A percentile compares a stretch with the other conserved stretches of the same genome.
phyloP scores from a whole-genome alignment of 2,888 invertebrate genomes.

The Fragum whitleyi region DNA sequence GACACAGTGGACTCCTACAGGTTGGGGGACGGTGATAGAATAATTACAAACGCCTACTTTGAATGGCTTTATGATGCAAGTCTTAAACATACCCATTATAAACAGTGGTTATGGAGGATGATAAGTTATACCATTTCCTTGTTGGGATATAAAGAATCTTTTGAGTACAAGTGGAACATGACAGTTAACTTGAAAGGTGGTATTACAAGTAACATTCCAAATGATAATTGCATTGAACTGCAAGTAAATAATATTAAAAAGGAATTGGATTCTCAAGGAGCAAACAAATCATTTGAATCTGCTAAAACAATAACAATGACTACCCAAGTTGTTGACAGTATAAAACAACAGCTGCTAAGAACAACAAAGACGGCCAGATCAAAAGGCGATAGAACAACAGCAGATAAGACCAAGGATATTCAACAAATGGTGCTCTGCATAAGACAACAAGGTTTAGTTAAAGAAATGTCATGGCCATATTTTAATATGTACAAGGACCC shows the following conservation, averaged over 20 bases:
- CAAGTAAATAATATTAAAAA: slow-evolving; percentile 40
- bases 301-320: slow-evolving; percentile 32
- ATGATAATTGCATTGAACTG: slow-evolving; percentile 42
- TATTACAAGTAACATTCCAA: slow-evolving; percentile 37
- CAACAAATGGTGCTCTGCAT: slow-evolving; percentile 21
- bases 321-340: slow-evolving; percentile 38
- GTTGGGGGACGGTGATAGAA: slow-evolving; percentile 25
- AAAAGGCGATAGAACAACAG: slow-evolving; percentile 24
- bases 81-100: slow-evolving; percentile 30
- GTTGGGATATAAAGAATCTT: slow-evolving; percentile 16
- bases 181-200: slow-evolving; percentile 40
- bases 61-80: slow-evolving; percentile 22
- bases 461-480: slow-evolving; percentile 28
- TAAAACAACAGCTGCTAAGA: slow-evolving; percentile 35
- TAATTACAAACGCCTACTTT: slow-evolving; percentile 19
- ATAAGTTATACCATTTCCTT: slow-evolving; percentile 22
- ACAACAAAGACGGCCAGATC: slow-evolving; percentile 29
- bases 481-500: slow-evolving; percentile 31
- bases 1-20: slow-evolving; percentile 36
- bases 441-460: slow-evolving; percentile 22
- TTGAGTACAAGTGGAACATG: slow-evolving; percentile 43
- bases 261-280: slow-evolving; percentile 35
- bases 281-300: slow-evolving; percentile 42
- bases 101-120: slow-evolving; percentile 42
- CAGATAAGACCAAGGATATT: slow-evolving; percentile 29